These are phyloP conservation scores for Oceanodroma tethys DNA, from an alignment of 2,113 vertebrate species.

Conservation along the genomic window DNA sequence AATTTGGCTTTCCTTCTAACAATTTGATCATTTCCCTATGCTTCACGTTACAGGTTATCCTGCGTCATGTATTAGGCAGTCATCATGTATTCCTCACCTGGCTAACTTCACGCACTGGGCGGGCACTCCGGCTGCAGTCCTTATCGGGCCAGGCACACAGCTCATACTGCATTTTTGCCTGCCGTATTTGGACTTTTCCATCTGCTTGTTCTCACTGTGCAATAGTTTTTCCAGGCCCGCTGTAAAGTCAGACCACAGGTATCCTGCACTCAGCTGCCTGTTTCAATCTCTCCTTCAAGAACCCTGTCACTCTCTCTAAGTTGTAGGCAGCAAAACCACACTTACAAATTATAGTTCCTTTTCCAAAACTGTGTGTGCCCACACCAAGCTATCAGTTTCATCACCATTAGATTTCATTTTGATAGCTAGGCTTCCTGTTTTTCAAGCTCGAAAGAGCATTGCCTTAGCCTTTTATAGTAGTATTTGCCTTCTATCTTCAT, in stretches of 20 bases:
- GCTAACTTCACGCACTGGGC: neutral
- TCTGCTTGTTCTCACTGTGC: neutral
- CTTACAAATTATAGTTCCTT: neutral
- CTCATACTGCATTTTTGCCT: neutral
- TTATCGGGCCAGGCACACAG: fast-evolving
- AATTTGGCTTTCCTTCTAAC: neutral
- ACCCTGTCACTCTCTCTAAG: neutral
- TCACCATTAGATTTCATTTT: neutral
- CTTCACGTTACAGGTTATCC: neutral
- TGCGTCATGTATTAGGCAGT: neutral
- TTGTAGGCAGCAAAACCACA: neutral
- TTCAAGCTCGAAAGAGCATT: neutral
- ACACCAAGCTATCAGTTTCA: slow-evolving; percentile 15
- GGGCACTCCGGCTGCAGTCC: neutral
- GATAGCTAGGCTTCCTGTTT: slow-evolving; percentile 36
- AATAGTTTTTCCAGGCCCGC: neutral
- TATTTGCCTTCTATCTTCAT: neutral
- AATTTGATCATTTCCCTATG: neutral
- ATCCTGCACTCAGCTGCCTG: neutral
- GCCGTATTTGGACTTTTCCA: neutral
- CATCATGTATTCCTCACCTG: neutral
- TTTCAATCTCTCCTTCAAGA: neutral
- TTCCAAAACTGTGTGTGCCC: neutral
- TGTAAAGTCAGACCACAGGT: neutral
- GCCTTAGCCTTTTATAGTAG: neutral